Percentiles rank a stretch among this genome's conserved stretches.
These are phyloP conservation scores for Cyaniris semiargus DNA, from an alignment of 2,888 invertebrate genomes.

Conservation along the genomic window DNA sequence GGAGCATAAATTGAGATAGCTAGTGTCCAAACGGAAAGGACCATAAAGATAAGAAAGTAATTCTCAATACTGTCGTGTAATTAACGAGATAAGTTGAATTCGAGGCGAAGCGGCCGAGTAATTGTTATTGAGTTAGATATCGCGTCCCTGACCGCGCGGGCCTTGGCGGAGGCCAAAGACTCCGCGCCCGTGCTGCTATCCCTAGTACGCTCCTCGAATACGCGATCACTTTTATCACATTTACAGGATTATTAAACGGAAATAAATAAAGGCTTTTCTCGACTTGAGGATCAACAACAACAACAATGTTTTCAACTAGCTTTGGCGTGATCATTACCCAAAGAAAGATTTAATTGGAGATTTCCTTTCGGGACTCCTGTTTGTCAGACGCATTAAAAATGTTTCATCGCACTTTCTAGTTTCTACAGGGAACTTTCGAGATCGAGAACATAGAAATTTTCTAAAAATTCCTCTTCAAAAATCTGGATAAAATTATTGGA, in stretches of 20 bases:
- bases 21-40: slow-evolving; percentile 9
- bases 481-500: neutral
- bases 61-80: neutral
- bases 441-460: too few relatives aligned
- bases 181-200: slow-evolving; percentile 46
- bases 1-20: neutral
- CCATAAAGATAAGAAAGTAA: neutral
- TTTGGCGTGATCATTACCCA: too few relatives aligned
- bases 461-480: too few relatives aligned
- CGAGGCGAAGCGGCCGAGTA: slow-evolving; percentile 42
- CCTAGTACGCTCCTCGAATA: slow-evolving; percentile 36
- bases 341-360: too few relatives aligned
- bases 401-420: too few relatives aligned
- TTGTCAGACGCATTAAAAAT: too few relatives aligned
- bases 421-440: too few relatives aligned
- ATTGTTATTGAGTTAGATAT: slow-evolving; percentile 61
- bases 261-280: neutral
- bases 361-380: too few relatives aligned
- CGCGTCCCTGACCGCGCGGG: slow-evolving; percentile 72
- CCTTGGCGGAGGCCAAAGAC: slow-evolving; percentile 74
- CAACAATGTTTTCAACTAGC: too few relatives aligned
- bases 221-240: slow-evolving; percentile 31
- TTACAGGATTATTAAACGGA: slow-evolving; percentile 1
- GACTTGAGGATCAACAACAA: neutral
- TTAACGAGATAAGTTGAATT: slow-evolving; percentile 30